Evolutionary conservation across 2,113 vertebrate species (phyloP).

Genomic region (Corythornis cristatus): DNA sequence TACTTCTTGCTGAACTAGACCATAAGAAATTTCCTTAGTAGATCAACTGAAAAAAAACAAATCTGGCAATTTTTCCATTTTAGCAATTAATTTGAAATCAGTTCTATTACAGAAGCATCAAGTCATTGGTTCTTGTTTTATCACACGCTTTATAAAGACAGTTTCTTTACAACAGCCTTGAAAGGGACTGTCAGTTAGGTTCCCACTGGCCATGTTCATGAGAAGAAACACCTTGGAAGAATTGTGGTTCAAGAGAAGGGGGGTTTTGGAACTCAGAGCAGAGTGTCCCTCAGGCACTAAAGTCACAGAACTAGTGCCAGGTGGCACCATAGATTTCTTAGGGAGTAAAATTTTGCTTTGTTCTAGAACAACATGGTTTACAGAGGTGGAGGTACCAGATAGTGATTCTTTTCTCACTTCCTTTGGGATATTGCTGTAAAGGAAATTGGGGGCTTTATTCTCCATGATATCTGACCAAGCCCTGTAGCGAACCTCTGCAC

Average conservation of each 20-base stretch:
- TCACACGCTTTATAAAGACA: constrained; percentile 8
- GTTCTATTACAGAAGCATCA: constrained; percentile 23
- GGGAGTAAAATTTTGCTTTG: constrained; percentile 35
- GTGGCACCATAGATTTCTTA: neutral
- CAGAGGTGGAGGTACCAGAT: neutral
- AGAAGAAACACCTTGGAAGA: constrained; percentile 8
- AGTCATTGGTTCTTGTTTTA: constrained; percentile 61
- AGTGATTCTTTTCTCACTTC: constrained; percentile 14
- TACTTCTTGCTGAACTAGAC: constrained; percentile 24
- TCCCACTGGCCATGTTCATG: neutral
- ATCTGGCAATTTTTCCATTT: neutral
- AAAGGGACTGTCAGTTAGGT: neutral
- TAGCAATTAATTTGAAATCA: neutral
- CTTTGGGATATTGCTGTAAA: constrained; percentile 27
- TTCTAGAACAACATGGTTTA: constrained; percentile 6
- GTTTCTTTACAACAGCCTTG: constrained; percentile 3
- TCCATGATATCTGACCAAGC: constrained; percentile 54
- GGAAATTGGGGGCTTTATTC: neutral
- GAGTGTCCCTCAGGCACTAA: neutral
- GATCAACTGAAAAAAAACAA: neutral
- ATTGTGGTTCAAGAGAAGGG: neutral
- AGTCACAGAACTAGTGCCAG: neutral
- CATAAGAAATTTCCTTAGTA: neutral
- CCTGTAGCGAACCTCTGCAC: constrained; percentile 59
- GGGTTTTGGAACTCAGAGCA: constrained; percentile 10